A percentile compares a stretch with the other conserved stretches of the same genome.
Conservation (phyloP, 2,888 invertebrate genomes). For the Bellardia pandia region DNA sequence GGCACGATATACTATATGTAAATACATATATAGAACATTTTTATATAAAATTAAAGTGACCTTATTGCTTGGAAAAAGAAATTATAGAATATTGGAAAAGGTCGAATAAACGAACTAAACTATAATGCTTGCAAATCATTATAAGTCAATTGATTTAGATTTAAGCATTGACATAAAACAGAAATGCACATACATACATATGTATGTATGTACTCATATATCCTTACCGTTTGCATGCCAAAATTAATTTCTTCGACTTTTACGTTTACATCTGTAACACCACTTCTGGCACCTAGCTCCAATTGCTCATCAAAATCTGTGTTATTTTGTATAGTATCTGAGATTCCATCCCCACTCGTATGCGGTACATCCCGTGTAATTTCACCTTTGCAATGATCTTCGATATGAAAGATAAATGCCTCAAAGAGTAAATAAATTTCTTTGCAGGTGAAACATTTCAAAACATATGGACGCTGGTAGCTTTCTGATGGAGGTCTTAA, state of each 20-base stretch:
- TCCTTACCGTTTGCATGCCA: conserved; percentile 25
- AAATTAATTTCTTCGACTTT: conserved; percentile 23
- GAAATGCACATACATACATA: neutral
- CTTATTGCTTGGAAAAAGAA: too few relatives aligned
- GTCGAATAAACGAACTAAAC: too few relatives aligned
- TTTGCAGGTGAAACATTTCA: conserved; percentile 67
- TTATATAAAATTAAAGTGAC: too few relatives aligned
- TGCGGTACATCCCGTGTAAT: neutral
- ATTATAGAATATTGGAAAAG: too few relatives aligned
- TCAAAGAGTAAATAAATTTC: conserved; percentile 67
- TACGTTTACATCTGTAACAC: conserved; percentile 11
- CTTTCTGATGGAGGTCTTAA: conserved; percentile 41
- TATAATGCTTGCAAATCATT: too few relatives aligned
- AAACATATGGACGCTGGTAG: conserved; percentile 56
- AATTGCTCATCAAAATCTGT: neutral
- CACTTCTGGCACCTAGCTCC: neutral
- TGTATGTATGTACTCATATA: neutral
- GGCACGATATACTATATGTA: too few relatives aligned
- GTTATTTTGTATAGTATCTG: neutral
- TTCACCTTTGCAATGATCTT: conserved; percentile 53
- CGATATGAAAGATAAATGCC: conserved; percentile 66
- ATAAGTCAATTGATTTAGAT: too few relatives aligned
- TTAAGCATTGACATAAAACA: too few relatives aligned
- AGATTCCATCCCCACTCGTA: neutral
- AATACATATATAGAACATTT: too few relatives aligned